Conservation (phyloP, 2,113 vertebrate species). For the Proteles cristata region DNA sequence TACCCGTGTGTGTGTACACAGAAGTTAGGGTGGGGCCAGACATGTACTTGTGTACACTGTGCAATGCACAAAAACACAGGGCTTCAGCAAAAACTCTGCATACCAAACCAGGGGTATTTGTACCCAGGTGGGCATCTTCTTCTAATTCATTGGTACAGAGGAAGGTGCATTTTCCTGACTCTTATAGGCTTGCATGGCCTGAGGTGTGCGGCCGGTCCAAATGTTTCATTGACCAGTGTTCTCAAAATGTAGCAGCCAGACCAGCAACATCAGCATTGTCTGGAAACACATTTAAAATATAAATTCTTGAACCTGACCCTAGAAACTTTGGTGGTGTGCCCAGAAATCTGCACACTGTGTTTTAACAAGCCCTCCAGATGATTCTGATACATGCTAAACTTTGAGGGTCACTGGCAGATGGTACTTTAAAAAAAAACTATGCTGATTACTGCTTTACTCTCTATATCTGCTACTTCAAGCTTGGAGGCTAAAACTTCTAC, state of each 20-base stretch:
- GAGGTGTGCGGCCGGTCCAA: background rate
- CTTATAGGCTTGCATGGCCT: background rate
- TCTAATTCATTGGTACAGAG: background rate
- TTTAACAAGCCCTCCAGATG: background rate
- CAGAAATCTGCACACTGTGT: background rate
- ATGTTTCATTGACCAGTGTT: background rate
- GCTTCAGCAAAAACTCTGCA: background rate
- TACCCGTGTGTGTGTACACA: background rate
- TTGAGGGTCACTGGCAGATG: background rate
- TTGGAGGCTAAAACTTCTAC: background rate
- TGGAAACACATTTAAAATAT: background rate
- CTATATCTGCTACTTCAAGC: background rate
- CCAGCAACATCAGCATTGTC: background rate
- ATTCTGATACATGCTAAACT: background rate
- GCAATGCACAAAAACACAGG: background rate
- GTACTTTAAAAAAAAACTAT: constrained; percentile 31
- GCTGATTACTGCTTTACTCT: background rate
- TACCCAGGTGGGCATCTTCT: background rate
- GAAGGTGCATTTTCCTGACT: background rate
- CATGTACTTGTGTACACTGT: background rate
- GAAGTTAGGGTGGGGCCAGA: background rate
- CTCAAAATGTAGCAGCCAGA: background rate
- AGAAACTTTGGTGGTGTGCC: background rate
- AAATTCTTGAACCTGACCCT: background rate
- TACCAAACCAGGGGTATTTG: background rate